These are phyloP conservation scores for Ariopsis seemanni DNA, from an alignment of 2,113 vertebrate genomes.

Conservation along the genomic window DNA sequence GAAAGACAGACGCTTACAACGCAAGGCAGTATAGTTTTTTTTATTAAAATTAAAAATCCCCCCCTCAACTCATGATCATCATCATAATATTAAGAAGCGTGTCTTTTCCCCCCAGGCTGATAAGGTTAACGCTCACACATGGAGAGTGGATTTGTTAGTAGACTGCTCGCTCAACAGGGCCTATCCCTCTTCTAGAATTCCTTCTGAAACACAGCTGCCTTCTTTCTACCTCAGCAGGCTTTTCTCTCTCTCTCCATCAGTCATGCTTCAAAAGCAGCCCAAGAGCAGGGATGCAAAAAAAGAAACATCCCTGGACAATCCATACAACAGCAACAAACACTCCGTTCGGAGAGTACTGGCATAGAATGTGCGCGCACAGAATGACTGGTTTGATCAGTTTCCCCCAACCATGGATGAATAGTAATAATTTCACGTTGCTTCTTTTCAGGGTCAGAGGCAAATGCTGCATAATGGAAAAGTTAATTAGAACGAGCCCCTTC, in stretches of 20 bases:
- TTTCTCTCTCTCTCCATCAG: conserved; percentile 8
- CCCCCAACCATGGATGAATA: neutral
- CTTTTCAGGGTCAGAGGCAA: conserved; percentile 63
- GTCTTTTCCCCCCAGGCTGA: neutral
- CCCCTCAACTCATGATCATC: neutral
- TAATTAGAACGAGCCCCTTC: conserved; percentile 64
- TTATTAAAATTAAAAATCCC: too few relatives aligned
- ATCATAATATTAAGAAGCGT: neutral
- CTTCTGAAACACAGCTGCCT: conserved; percentile 22
- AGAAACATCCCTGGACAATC: neutral
- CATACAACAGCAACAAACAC: neutral
- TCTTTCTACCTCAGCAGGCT: neutral
- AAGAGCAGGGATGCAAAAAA: neutral
- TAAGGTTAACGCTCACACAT: neutral
- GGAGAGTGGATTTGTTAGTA: neutral
- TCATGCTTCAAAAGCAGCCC: neutral
- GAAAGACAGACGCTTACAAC: neutral
- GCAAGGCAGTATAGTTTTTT: neutral
- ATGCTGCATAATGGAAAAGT: conserved; percentile 55
- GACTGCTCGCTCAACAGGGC: neutral
- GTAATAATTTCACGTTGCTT: conserved; percentile 7
- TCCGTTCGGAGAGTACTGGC: neutral
- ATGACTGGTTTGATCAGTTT: neutral
- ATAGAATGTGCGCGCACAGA: neutral
- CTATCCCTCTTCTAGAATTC: neutral